Conservation (phyloP, 2,113 vertebrate species). For the Tonatia bakeri region DNA sequence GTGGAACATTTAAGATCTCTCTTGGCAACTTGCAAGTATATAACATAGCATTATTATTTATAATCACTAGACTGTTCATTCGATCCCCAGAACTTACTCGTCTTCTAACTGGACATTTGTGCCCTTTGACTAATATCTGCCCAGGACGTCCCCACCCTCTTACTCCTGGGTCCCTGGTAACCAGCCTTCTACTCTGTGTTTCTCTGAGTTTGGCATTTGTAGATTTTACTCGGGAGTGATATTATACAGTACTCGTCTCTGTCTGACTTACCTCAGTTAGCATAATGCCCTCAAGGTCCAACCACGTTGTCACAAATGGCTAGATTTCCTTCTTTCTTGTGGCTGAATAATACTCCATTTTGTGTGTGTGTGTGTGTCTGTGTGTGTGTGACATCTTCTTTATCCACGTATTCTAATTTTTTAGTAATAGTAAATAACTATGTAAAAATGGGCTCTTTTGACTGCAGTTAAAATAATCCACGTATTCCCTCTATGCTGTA, state of each 20-base stretch:
- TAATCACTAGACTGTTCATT: neutral
- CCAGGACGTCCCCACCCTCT: fast-evolving
- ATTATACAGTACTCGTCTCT: neutral
- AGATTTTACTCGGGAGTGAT: neutral
- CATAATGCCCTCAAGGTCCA: neutral
- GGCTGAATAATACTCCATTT: too few species aligned
- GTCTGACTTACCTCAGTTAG: neutral
- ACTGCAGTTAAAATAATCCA: neutral
- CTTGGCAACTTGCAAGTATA: neutral
- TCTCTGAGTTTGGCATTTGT: neutral
- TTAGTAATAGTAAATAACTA: neutral
- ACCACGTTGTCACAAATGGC: neutral
- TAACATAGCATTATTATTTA: neutral
- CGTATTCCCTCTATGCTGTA: fast-evolving
- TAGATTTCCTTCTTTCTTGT: neutral
- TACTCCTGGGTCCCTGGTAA: neutral
- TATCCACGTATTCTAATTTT: neutral
- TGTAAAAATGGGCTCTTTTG: too few species aligned
- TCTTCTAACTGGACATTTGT: neutral
- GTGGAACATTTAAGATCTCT: neutral
- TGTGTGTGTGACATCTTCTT: too few species aligned
- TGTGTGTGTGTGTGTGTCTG: too few species aligned
- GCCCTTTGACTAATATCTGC: neutral
- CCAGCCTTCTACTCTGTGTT: neutral
- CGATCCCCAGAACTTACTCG: neutral